Conservation (phyloP, 1,140 invertebrate species). For the honey bee (Apis mellifera) region Amel_HAv3.1 CM009943.2:3787001-3787500, state of each 20-base stretch:
- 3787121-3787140: background rate
- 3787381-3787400: background rate
- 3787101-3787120: too few relatives aligned
- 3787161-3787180: background rate
- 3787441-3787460: background rate
- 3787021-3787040: too few relatives aligned
- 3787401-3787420: background rate
- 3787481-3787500: background rate
- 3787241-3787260: background rate
- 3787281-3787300: too few relatives aligned
- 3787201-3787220: background rate
- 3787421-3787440: background rate
- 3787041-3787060: accelerated
- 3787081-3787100: too few relatives aligned
- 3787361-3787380: background rate
- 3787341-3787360: background rate
- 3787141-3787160: background rate
- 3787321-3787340: background rate
- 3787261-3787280: too few relatives aligned
- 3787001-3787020: background rate
- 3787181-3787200: background rate
- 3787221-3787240: background rate
- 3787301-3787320: too few relatives aligned
- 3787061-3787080: too few relatives aligned
- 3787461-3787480: too few relatives aligned